A percentile compares a stretch with the other conserved stretches of the same genome.
Conservation (phyloP, 2,797 vertebrate species). For the Eulemur coronatus region DNA sequence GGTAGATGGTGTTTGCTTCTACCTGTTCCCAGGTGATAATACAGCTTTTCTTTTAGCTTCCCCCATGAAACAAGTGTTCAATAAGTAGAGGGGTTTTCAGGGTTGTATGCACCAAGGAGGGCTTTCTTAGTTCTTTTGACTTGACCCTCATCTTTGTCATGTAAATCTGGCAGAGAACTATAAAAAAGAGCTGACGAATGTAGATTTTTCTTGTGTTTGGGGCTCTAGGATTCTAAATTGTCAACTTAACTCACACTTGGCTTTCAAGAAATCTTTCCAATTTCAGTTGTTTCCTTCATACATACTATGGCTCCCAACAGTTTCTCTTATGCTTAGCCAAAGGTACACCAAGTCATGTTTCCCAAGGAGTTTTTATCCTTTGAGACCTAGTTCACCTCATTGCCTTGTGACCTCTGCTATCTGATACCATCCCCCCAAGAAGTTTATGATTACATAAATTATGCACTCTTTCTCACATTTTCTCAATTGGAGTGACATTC, state of each 20-base stretch:
- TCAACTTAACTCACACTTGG: background rate
- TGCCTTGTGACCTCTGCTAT: background rate
- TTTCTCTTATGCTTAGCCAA: background rate
- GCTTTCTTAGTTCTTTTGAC: background rate
- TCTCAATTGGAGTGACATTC: background rate
- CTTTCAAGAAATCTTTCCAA: background rate
- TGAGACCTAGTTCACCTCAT: background rate
- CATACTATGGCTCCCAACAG: background rate
- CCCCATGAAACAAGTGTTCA: background rate
- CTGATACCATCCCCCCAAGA: background rate
- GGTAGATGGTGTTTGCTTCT: background rate
- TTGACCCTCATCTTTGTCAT: background rate
- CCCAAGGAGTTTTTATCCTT: background rate
- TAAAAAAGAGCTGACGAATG: background rate
- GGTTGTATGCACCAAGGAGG: background rate
- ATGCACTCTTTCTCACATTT: background rate
- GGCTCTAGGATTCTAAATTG: background rate
- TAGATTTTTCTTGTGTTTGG: background rate
- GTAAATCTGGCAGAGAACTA: background rate
- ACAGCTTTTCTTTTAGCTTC: background rate
- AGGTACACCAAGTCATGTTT: background rate
- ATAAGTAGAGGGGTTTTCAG: background rate
- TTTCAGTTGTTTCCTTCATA: background rate
- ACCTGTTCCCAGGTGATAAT: background rate
- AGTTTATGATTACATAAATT: background rate